Evolutionary conservation across 2,113 vertebrate genomes (phyloP).

Genomic region (Scatophagus argus): DNA sequence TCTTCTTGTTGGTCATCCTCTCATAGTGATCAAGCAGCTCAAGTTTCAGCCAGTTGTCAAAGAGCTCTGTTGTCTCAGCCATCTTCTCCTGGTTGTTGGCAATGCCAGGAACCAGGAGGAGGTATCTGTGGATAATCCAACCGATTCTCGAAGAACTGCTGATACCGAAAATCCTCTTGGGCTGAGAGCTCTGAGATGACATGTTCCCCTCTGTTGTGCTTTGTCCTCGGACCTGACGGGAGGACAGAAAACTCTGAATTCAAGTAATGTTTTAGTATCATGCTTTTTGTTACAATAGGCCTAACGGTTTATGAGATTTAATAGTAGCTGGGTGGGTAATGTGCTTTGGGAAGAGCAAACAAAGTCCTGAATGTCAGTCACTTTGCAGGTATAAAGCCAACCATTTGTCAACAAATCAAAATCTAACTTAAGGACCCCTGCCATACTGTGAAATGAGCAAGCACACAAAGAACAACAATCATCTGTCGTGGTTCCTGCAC

Average conservation of each 20-base stretch:
- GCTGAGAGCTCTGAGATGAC: not conserved
- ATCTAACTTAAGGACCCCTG: too few relatives aligned
- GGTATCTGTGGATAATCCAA: conserved; percentile 74
- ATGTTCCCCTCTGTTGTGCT: not conserved
- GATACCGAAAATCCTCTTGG: conserved; percentile 74
- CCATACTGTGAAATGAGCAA: too few relatives aligned
- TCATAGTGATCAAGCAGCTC: conserved; percentile 80
- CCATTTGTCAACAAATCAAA: too few relatives aligned
- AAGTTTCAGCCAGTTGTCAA: conserved; percentile 76
- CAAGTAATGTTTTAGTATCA: not conserved
- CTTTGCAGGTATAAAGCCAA: too few relatives aligned
- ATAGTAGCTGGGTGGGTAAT: too few relatives aligned
- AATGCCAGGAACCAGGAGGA: conserved; percentile 63
- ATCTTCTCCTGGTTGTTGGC: conserved; percentile 70
- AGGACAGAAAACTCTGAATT: not conserved
- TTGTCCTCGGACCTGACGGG: conserved; percentile 50
- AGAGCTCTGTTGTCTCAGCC: conserved; percentile 78
- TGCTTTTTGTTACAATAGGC: not conserved
- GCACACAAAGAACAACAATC: too few relatives aligned
- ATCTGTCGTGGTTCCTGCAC: too few relatives aligned
- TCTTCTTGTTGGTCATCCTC: conserved; percentile 78
- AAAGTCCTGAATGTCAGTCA: too few relatives aligned
- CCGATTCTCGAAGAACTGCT: conserved; percentile 77
- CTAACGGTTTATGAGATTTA: too few relatives aligned
- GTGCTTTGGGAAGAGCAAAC: too few relatives aligned